Evolutionary conservation across 37 sponge, comb jelly and placozoan species (phyloP).

Genomic region (Beroe ovata): DNA sequence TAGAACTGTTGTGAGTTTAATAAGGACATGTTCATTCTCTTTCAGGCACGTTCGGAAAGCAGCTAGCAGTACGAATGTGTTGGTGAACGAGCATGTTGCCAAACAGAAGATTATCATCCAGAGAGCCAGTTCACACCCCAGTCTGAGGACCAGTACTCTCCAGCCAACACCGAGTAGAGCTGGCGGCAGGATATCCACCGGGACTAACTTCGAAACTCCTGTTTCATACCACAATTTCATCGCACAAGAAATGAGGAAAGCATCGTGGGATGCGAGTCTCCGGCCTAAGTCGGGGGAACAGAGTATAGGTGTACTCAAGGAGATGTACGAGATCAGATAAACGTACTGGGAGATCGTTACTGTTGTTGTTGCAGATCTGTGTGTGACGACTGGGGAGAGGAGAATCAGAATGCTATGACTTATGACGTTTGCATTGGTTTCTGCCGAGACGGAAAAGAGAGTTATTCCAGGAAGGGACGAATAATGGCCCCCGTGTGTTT

Average conservation of each 20-base stretch:
- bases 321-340: slow-evolving; percentile 58
- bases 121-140: slow-evolving; percentile 40
- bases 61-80: neutral
- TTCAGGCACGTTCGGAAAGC: neutral
- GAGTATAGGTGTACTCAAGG: slow-evolving; percentile 5
- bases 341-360: neutral
- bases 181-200: neutral
- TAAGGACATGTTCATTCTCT: no score
- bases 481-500: no score
- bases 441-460: no score
- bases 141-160: neutral
- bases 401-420: no score
- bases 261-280: slow-evolving; percentile 14
- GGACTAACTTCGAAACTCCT: slow-evolving; percentile 9
- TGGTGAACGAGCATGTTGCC: neutral
- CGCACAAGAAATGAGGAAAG: slow-evolving; percentile 7
- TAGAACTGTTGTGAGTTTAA: no score
- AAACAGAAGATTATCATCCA: neutral
- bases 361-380: no score
- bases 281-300: neutral
- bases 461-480: no score
- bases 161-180: neutral
- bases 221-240: slow-evolving; percentile 19
- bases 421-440: no score
- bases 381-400: no score